Percentiles rank a stretch among this genome's conserved stretches.
Conservation (phyloP, 2,888 invertebrate genomes). For the Allygus modestus region DNA sequence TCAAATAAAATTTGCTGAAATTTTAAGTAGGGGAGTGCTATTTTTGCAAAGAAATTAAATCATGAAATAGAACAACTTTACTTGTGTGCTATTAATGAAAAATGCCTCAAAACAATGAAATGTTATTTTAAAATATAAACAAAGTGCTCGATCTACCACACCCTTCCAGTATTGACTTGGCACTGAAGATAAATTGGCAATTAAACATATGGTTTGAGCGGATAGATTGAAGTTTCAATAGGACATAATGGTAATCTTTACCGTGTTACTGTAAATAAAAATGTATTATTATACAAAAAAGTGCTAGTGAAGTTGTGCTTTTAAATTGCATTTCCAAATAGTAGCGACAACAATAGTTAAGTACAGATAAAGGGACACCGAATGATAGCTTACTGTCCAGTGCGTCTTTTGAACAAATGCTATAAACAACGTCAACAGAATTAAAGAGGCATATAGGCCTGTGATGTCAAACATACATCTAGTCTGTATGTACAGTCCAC, state of each 20-base stretch:
- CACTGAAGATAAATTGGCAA: constrained; percentile 11
- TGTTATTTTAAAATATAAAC: too few species aligned
- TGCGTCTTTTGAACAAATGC: constrained; percentile 43
- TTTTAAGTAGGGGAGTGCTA: too few species aligned
- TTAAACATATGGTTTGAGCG: not conserved
- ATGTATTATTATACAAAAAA: too few species aligned
- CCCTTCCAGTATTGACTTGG: not conserved
- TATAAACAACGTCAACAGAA: constrained; percentile 47
- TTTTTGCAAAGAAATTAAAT: too few species aligned
- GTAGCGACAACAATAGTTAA: constrained; percentile 5
- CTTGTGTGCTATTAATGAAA: not conserved
- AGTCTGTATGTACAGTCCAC: constrained; percentile 55
- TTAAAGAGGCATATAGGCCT: constrained; percentile 39
- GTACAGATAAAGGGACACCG: not conserved
- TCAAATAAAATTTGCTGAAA: too few species aligned
- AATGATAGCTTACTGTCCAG: constrained; percentile 32
- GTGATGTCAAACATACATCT: constrained; percentile 52
- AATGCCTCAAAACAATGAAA: not conserved
- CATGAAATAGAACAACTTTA: too few species aligned
- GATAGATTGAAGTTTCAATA: not conserved
- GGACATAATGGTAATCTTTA: too few species aligned
- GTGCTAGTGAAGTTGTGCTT: constrained; percentile 27
- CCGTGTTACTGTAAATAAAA: too few species aligned
- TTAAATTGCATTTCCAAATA: not conserved
- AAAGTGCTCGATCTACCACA: not conserved